These are phyloP conservation scores for Craterocephalus amniculus DNA, from an alignment of 2,797 vertebrate species.

Conservation along the genomic window DNA sequence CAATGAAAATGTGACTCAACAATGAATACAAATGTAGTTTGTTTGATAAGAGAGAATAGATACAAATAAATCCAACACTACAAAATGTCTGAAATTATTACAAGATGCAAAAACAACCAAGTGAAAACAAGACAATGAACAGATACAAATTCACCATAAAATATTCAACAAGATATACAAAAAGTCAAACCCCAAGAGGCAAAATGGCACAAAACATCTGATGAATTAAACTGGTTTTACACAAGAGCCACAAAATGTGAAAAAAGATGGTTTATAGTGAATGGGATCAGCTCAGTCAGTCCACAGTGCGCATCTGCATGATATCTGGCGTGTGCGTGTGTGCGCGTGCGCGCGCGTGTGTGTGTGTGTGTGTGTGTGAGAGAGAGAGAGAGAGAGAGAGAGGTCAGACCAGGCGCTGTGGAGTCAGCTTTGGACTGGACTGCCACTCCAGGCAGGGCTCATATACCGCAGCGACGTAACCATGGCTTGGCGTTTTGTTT, in stretches of 20 bases:
- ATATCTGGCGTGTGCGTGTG: not conserved
- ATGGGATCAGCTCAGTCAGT: too few species aligned
- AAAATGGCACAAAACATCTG: not conserved
- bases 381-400: too few species aligned
- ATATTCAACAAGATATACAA: not conserved
- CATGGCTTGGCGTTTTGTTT: not conserved
- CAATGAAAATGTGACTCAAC: not conserved
- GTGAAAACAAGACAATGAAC: not conserved
- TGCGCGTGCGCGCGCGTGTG: too few species aligned
- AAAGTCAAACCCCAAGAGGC: not conserved
- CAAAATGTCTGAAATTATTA: not conserved
- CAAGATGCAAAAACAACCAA: not conserved
- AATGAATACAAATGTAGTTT: not conserved
- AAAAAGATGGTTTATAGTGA: not conserved
- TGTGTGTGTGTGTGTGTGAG: too few species aligned
- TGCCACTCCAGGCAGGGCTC: not conserved
- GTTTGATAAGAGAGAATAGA: not conserved
- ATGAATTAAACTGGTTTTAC: not conserved
- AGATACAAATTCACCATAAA: not conserved
- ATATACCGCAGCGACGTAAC: slow-evolving; percentile 4
- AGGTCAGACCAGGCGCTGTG: slow-evolving; percentile 14
- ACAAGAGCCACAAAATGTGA: not conserved
- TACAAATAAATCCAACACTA: not conserved
- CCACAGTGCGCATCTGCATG: not conserved
- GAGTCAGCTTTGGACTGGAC: slow-evolving; percentile 18